These are phyloP conservation scores for Tiaroga cobitis DNA, from an alignment of 2,797 vertebrate genomes.

Conservation along the genomic window DNA sequence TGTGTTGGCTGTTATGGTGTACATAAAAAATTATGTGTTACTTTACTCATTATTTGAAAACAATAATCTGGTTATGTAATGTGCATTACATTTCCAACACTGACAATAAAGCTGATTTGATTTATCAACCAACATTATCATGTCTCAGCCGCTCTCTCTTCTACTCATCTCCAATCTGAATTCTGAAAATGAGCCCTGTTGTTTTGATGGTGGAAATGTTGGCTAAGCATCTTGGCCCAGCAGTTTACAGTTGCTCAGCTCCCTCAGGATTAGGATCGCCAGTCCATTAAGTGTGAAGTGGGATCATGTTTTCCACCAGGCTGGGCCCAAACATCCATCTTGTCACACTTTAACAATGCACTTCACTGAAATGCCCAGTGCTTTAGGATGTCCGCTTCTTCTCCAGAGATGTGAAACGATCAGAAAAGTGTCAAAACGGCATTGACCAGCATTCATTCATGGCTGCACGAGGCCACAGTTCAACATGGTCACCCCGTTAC, in stretches of 20 bases:
- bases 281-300: conserved; percentile 76
- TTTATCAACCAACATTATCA: not conserved
- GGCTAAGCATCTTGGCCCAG: conserved; percentile 36
- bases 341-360: conserved; percentile 68
- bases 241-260: conserved; percentile 48
- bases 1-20: not conserved
- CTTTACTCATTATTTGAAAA: not conserved
- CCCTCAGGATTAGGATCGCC: conserved; percentile 60
- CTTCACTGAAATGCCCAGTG: conserved; percentile 39
- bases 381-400: not conserved
- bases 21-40: not conserved
- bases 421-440: conserved; percentile 25
- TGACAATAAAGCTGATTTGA: not conserved
- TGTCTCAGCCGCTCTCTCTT: not conserved
- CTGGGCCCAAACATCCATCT: conserved; percentile 70
- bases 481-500: not conserved
- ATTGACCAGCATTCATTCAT: conserved; percentile 17
- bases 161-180: not conserved
- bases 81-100: not conserved
- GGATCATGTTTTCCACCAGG: conserved; percentile 75
- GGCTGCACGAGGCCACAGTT: not conserved
- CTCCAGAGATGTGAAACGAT: conserved; percentile 17
- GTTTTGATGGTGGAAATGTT: conserved; percentile 63
- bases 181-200: conserved; percentile 15
- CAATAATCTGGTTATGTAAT: not conserved